Evolutionary conservation across 2,888 invertebrate genomes (phyloP).

Genomic region (Laspeyria flexula): DNA sequence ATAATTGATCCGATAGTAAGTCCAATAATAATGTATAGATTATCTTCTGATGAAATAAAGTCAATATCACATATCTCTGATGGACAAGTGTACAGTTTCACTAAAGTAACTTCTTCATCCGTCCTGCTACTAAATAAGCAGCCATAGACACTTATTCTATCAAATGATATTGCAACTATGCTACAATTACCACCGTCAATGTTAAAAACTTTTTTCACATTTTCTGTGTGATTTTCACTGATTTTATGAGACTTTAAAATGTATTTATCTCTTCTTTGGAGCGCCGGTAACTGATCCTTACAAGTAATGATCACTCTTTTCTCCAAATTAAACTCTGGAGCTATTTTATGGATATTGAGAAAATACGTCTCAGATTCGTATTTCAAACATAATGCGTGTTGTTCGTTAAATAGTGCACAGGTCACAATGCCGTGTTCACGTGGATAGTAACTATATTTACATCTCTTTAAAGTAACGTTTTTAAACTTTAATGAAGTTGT

Average conservation of each 20-base stretch:
- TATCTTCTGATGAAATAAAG: constrained; percentile 39
- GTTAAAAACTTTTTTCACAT: constrained; percentile 42
- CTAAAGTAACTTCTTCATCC: constrained; percentile 38
- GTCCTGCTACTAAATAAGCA: constrained; percentile 52
- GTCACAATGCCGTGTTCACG: constrained; percentile 50
- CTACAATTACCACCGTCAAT: constrained; percentile 20
- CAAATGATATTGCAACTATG: constrained; percentile 57
- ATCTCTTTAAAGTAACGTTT: constrained; percentile 54
- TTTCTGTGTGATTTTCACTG: constrained; percentile 29
- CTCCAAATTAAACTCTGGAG: constrained; percentile 52
- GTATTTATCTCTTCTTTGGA: constrained; percentile 40
- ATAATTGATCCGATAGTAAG: constrained; percentile 68
- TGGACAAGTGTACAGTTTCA: constrained; percentile 64
- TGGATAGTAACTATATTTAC: constrained; percentile 56
- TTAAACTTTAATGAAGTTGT: constrained; percentile 65
- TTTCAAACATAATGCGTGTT: constrained; percentile 57
- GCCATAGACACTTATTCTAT: constrained; percentile 56
- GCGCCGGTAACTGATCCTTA: constrained; percentile 34
- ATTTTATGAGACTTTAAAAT: constrained; percentile 43
- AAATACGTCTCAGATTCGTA: constrained; percentile 49
- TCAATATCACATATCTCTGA: constrained; percentile 63
- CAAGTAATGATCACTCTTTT: constrained; percentile 43
- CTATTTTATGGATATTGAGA: constrained; percentile 56
- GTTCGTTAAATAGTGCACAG: constrained; percentile 36
- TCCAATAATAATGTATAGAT: constrained; percentile 53